These are phyloP conservation scores for Drosophila arawakana DNA, from an alignment of 1,140 invertebrate genomes.

Conservation along the genomic window DNA sequence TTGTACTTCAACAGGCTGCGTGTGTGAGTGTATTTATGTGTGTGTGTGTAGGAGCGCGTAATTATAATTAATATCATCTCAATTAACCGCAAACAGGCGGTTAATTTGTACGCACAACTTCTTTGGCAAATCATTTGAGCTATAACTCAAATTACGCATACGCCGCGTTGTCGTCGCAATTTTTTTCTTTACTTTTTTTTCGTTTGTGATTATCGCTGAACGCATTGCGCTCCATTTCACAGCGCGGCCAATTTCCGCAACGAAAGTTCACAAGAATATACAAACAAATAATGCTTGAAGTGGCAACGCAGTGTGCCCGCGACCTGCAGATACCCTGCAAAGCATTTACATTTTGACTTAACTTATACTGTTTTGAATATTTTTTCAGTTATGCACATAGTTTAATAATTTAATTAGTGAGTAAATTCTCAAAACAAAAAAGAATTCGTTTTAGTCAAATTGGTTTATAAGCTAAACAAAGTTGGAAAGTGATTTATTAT, in stretches of 20 bases:
- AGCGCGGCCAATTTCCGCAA: constrained; percentile 48
- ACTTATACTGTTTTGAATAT: no score
- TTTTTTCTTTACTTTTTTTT: neutral
- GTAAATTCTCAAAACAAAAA: no score
- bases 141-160: constrained; percentile 52
- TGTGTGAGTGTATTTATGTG: constrained; percentile 13
- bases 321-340: constrained; percentile 3
- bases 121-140: constrained; percentile 39
- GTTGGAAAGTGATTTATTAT: no score
- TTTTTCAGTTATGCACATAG: no score
- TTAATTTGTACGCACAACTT: constrained; percentile 70
- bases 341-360: no score
- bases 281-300: constrained; percentile 4
- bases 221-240: constrained; percentile 49
- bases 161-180: constrained; percentile 30
- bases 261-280: constrained; percentile 19
- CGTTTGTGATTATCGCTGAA: constrained; percentile 32
- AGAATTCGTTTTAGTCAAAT: no score
- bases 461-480: no score
- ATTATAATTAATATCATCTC: constrained; percentile 81
- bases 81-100: constrained; percentile 82
- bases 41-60: constrained; percentile 44
- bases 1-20: constrained; percentile 17
- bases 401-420: no score
- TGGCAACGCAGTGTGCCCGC: neutral